Percentiles rank a stretch among this genome's conserved stretches.
These are phyloP conservation scores for Gonioctena quinquepunctata DNA, from an alignment of 1,140 invertebrate genomes.

Conservation along the genomic window DNA sequence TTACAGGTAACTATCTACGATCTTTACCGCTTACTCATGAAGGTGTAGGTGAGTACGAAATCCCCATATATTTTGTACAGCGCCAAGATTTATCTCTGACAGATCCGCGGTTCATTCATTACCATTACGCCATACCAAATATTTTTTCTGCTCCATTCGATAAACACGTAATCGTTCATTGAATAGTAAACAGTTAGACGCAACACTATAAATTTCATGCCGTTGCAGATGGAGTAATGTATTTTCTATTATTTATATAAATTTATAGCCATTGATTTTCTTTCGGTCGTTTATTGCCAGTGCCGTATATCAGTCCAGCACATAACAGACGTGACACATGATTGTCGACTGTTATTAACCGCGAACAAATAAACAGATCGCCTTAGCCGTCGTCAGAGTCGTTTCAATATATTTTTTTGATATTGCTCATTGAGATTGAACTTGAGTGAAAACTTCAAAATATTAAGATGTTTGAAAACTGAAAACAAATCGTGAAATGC, in stretches of 20 bases:
- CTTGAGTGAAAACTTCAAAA: too few relatives aligned
- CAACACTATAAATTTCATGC: background rate
- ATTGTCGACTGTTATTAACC: background rate
- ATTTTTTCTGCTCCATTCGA: background rate
- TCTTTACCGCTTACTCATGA: too few relatives aligned
- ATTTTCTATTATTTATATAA: background rate
- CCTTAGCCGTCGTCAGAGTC: background rate
- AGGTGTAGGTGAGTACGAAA: too few relatives aligned
- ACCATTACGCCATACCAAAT: too few relatives aligned
- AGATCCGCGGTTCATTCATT: too few relatives aligned
- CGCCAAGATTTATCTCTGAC: too few relatives aligned
- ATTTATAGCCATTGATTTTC: background rate
- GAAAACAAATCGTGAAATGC: too few relatives aligned
- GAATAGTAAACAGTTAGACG: background rate
- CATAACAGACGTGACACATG: background rate
- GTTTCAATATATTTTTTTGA: too few relatives aligned
- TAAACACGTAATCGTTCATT: background rate
- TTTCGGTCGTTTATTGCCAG: background rate
- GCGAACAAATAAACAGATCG: background rate
- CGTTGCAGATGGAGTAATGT: background rate
- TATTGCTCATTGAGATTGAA: too few relatives aligned
- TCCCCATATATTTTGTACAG: too few relatives aligned
- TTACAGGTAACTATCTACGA: too few relatives aligned
- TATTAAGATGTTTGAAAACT: too few relatives aligned
- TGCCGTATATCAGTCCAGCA: background rate